Evolutionary conservation across 1,140 invertebrate genomes (phyloP).

Genomic region (Protaetia brevitarsis): DNA sequence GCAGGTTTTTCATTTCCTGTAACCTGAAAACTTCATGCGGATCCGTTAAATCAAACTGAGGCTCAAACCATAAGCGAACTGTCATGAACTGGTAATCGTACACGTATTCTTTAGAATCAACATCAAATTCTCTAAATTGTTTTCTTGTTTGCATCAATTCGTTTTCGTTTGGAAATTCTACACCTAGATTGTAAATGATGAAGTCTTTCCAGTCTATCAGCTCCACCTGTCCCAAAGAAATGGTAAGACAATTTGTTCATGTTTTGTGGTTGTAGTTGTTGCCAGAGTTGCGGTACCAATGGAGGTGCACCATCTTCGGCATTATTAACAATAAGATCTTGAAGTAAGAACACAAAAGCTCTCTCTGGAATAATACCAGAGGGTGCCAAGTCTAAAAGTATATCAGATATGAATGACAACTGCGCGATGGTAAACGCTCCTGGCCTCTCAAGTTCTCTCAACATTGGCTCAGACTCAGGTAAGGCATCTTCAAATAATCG

Average conservation of each 20-base stretch:
- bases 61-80: conserved; percentile 57
- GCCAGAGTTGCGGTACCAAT: conserved; percentile 54
- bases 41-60: conserved; percentile 29
- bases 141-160: conserved; percentile 52
- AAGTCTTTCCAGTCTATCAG: conserved; percentile 63
- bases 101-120: conserved; percentile 46
- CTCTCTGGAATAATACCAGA: conserved; percentile 52
- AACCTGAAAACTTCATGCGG: conserved; percentile 35
- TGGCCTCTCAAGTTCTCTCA: conserved; percentile 39
- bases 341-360: conserved; percentile 55
- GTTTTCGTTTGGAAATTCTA: conserved; percentile 52
- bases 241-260: conserved; percentile 49
- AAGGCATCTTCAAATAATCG: conserved; percentile 30
- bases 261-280: conserved; percentile 49
- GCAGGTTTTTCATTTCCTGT: conserved; percentile 45
- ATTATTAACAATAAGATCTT: conserved; percentile 54
- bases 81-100: conserved; percentile 35
- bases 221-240: conserved; percentile 52
- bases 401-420: conserved; percentile 51
- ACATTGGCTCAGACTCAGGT: conserved; percentile 27
- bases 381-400: conserved; percentile 54
- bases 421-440: conserved; percentile 53
- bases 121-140: conserved; percentile 50
- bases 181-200: conserved; percentile 55
- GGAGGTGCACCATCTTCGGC: conserved; percentile 50